Conservation (phyloP, 2,888 invertebrate species). For the Apoda limacodes region DNA sequence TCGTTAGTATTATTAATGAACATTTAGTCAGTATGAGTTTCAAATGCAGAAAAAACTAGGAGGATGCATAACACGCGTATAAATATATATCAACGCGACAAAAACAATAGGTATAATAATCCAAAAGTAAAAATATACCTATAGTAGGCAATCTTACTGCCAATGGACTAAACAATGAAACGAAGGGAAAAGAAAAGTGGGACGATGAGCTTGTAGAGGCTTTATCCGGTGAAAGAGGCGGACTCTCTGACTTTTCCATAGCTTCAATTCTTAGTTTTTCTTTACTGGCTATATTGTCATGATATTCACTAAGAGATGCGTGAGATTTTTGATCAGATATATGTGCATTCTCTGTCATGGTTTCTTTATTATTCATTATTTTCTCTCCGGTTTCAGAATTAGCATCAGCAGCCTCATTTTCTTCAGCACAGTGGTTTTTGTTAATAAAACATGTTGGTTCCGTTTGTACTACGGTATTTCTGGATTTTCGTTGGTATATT, state of each 20-base stretch:
- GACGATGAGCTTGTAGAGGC: slow-evolving; percentile 28
- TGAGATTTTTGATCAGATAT: slow-evolving; percentile 13
- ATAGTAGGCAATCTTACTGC: slow-evolving; percentile 59
- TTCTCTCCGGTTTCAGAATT: slow-evolving; percentile 32
- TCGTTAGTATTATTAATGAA: slow-evolving; percentile 42
- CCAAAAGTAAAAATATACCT: too few species aligned
- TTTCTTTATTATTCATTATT: slow-evolving; percentile 25
- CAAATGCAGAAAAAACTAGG: slow-evolving; percentile 7
- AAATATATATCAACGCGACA: too few species aligned
- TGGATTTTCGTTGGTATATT: slow-evolving; percentile 42
- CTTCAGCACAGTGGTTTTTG: slow-evolving; percentile 34
- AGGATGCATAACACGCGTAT: too few species aligned
- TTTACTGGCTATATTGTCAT: slow-evolving; percentile 12
- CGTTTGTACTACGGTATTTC: slow-evolving; percentile 41
- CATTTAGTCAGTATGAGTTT: slow-evolving; percentile 26
- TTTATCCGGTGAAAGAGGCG: slow-evolving; percentile 54
- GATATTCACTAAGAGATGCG: slow-evolving; percentile 18
- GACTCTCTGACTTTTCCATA: slow-evolving; percentile 56
- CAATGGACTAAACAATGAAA: slow-evolving; percentile 58
- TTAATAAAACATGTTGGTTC: slow-evolving; percentile 29
- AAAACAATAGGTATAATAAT: too few species aligned
- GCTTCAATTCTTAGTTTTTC: slow-evolving; percentile 7
- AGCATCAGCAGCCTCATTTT: slow-evolving; percentile 27
- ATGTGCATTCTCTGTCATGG: slow-evolving; percentile 25
- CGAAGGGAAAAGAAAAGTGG: slow-evolving; percentile 45